Evolutionary conservation across 2,888 invertebrate genomes (phyloP).

Genomic region (Neuroscelio doddi): DNA sequence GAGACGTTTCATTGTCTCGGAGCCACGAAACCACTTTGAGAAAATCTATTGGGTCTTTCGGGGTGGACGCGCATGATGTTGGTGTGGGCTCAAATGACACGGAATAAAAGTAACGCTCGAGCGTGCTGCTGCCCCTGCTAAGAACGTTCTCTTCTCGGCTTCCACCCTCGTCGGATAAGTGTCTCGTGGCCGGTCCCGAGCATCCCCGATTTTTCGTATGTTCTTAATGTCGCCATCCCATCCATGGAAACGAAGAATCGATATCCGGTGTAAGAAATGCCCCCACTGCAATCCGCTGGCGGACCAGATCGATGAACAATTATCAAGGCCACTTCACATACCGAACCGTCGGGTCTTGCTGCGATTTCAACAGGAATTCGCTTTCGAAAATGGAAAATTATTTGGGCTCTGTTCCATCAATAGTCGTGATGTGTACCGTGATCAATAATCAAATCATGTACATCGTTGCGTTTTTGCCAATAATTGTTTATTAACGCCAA

Average conservation of each 20-base stretch:
- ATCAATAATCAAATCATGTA: constrained; percentile 30
- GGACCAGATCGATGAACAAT: constrained; percentile 57
- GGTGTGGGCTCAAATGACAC: constrained; percentile 72
- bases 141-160: constrained; percentile 57
- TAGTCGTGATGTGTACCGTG: constrained; percentile 5
- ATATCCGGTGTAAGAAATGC: constrained; percentile 66
- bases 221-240: constrained; percentile 51
- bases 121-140: constrained; percentile 52
- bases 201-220: constrained; percentile 36
- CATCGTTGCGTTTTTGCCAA: constrained; percentile 16
- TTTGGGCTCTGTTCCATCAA: constrained; percentile 13
- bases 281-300: constrained; percentile 51
- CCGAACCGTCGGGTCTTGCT: constrained; percentile 17
- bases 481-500: constrained; percentile 12
- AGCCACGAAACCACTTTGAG: constrained; percentile 65
- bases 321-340: constrained; percentile 54
- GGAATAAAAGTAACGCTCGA: constrained; percentile 70
- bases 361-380: constrained; percentile 23
- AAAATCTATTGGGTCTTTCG: constrained; percentile 68
- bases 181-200: constrained; percentile 36
- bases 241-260: constrained; percentile 62
- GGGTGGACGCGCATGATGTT: constrained; percentile 49
- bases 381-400: constrained; percentile 36
- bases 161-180: constrained; percentile 42
- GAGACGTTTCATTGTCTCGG: constrained; percentile 40